Conservation (phyloP, 2,113 vertebrate genomes). For the Rhodinocichla rosea region DNA sequence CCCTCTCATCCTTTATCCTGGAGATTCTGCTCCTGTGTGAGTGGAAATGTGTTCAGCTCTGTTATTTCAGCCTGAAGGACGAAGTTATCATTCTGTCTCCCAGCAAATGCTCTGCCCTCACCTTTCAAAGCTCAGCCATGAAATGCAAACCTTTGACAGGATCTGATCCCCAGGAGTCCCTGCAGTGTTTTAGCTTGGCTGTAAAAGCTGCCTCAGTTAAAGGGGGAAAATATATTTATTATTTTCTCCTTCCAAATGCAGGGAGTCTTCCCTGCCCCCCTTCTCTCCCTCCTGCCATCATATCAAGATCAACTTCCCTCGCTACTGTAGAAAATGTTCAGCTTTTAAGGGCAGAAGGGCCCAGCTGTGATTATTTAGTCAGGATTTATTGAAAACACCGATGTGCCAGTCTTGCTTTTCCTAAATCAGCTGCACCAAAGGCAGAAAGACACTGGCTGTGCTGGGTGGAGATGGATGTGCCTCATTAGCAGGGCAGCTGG, state of each 20-base stretch:
- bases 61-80: constrained; percentile 37
- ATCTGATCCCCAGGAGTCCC: neutral
- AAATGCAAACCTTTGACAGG: constrained; percentile 31
- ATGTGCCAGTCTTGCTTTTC: neutral
- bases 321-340: neutral
- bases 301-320: neutral
- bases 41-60: neutral
- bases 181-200: neutral
- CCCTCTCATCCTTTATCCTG: neutral
- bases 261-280: neutral
- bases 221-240: neutral
- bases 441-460: neutral
- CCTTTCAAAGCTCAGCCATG: constrained; percentile 21
- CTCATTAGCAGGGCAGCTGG: neutral
- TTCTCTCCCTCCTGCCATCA: neutral
- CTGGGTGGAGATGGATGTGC: neutral
- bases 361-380: neutral
- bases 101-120: constrained; percentile 12
- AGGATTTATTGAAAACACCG: neutral
- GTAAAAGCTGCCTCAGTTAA: neutral
- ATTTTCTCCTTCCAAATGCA: neutral
- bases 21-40: neutral
- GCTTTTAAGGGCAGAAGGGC: neutral
- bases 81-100: neutral
- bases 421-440: neutral